phyloP scores from a whole-genome alignment of 2,888 invertebrate genomes.

The Agriotes lineatus region DNA sequence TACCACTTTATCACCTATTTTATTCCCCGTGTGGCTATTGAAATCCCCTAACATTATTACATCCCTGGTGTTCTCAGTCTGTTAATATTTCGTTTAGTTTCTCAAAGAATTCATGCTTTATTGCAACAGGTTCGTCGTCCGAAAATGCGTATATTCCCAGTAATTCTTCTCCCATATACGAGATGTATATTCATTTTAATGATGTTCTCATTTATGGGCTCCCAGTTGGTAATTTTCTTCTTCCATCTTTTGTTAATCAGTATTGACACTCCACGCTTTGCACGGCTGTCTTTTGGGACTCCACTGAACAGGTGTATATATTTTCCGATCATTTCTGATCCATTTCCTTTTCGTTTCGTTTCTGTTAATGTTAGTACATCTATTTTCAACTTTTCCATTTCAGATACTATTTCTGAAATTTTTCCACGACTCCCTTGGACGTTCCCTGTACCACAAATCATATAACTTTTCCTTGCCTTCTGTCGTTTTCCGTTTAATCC shows the following conservation, averaged over 20 bases:
- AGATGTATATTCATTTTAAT: background rate
- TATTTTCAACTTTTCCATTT: no score
- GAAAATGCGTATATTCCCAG: background rate
- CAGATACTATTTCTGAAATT: background rate
- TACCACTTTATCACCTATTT: no score
- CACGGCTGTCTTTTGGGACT: background rate
- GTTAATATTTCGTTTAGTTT: background rate
- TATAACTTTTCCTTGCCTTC: background rate
- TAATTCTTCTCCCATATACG: background rate
- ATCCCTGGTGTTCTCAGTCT: background rate
- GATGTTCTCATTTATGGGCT: background rate
- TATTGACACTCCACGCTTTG: background rate
- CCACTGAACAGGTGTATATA: slow-evolving; percentile 1
- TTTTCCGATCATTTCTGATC: background rate
- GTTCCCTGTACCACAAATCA: slow-evolving; percentile 1
- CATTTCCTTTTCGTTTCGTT: background rate
- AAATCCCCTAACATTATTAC: background rate
- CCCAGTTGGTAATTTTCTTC: background rate
- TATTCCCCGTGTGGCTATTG: no score
- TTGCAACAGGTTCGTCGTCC: no score
- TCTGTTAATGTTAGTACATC: background rate
- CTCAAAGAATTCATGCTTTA: no score
- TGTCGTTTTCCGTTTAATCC: background rate
- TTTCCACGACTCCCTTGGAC: background rate
- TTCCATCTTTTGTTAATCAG: background rate